Evolutionary conservation across 2,113 vertebrate genomes (phyloP).

Genomic region (Psittacus erithacus): DNA sequence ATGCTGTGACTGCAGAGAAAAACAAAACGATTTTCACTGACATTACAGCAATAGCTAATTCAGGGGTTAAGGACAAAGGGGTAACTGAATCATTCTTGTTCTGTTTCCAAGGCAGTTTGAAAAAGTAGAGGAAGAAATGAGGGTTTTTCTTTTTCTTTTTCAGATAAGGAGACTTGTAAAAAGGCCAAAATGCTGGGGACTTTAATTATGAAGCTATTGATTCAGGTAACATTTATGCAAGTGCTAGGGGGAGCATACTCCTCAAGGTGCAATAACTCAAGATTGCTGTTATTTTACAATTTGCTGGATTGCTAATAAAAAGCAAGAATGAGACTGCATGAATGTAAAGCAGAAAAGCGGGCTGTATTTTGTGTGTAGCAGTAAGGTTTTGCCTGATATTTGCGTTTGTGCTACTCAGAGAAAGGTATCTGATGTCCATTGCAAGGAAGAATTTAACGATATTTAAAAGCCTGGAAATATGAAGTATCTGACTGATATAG

Average conservation of each 20-base stretch:
- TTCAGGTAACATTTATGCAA: constrained; percentile 57
- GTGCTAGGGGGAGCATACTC: constrained; percentile 5
- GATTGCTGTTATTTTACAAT: not conserved
- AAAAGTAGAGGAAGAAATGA: not conserved
- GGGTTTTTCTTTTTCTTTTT: not conserved
- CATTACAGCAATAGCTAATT: not conserved
- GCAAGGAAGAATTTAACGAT: not conserved
- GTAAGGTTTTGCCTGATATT: constrained; percentile 15
- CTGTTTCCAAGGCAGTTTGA: not conserved
- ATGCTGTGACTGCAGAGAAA: not conserved
- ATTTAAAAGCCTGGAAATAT: not conserved
- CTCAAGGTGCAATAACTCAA: not conserved
- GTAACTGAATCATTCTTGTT: not conserved
- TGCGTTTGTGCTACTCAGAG: not conserved
- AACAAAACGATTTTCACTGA: not conserved
- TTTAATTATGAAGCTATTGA: constrained; percentile 64
- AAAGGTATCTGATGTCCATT: not conserved
- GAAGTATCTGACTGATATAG: not conserved
- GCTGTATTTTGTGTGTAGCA: not conserved
- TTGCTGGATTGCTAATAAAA: constrained; percentile 31
- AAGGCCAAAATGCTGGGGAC: not conserved
- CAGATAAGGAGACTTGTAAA: constrained; percentile 9
- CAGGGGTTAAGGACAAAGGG: not conserved
- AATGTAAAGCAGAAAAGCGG: not conserved
- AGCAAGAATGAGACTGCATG: not conserved